A percentile compares a stretch with the other conserved stretches of the same genome.
Evolutionary conservation across 2,888 invertebrate genomes (phyloP).

Genomic region (Ormia ochracea): DNA sequence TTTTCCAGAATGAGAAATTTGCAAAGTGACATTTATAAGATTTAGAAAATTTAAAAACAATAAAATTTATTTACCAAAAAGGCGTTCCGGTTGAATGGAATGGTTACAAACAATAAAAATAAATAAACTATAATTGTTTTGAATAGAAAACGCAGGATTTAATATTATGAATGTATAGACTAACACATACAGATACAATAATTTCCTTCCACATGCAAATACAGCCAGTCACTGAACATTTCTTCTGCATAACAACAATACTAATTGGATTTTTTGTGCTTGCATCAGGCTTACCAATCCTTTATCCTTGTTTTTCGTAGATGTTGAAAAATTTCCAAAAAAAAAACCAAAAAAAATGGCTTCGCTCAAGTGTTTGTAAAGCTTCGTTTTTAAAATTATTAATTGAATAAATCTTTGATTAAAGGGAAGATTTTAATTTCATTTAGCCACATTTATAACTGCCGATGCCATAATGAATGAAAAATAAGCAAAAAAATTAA

Average conservation of each 20-base stretch:
- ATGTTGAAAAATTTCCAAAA: background rate
- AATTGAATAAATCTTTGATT: constrained; percentile 22
- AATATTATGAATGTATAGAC: background rate
- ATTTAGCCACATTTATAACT: constrained; percentile 12
- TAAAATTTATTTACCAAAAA: constrained; percentile 3
- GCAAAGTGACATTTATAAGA: constrained; percentile 32
- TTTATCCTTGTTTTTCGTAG: background rate
- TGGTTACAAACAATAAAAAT: background rate
- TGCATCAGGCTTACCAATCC: too few species aligned
- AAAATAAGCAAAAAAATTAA: background rate
- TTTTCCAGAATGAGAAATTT: constrained; percentile 23
- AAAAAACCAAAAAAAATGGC: background rate
- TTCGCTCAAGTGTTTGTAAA: background rate
- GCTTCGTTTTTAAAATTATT: background rate
- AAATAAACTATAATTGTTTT: constrained; percentile 1
- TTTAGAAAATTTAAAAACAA: background rate
- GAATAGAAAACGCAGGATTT: background rate
- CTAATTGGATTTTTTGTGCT: constrained; percentile 40
- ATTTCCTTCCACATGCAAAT: constrained; percentile 42
- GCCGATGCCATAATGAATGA: background rate
- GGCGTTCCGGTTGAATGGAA: background rate
- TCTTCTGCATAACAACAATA: constrained; percentile 16
- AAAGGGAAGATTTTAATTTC: background rate
- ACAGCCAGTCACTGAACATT: background rate
- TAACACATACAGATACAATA: background rate